Base-by-base conservation (phyloP, 2,797 vertebrate genomes). In the Neosilurus mollespiculum region DNA sequence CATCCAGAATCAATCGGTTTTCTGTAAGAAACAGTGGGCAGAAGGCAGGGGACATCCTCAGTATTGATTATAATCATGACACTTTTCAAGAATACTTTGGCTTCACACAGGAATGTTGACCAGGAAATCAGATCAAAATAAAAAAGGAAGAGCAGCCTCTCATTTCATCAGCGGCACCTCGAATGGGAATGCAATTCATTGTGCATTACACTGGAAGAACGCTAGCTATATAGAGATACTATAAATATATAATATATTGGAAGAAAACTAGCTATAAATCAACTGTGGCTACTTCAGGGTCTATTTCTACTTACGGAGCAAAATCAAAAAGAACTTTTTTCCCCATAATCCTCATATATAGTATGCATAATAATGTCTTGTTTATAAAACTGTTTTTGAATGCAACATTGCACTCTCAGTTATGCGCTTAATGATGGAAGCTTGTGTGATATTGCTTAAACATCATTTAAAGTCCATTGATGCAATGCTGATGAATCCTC, bases 1-100 rank as follows among this genome's bases (percentile, higher is more conserved):
- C 98, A 88, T 99, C 98, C 91, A 99, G 90, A 90, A 99, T 99
- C 93, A 99, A 95, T 22, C 97, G 96, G 88, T 96, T 97, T 93
- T 99, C 98, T 99, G 92, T 58, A 59, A 81, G 15, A 30, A 79
- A 37, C 9, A 78, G 78, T 69, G 15, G 30, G 30, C 30, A 30
- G 30, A 30, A 30, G 30, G 8, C 43, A 43, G 4, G 43, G 43
- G 43, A 43, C 43, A 43, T 43, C 43, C 43, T 43, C 43, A 43
- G 8, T 34, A 16, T 4, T 72, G 70, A 72, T 54, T 18, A 54
- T 51, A 72, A 54, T 4, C 70, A 0, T 69, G 34, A 22, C 34
- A 22, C 3, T 69, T 37, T 26, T 43, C 43, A 43, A 43, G 43
- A 43, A 43, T 43, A 43, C 43, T 43, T 43, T 43, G 8, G 8